phyloP scores from a whole-genome alignment of 1,140 invertebrate genomes.

The Lasaia peninsularis region DNA sequence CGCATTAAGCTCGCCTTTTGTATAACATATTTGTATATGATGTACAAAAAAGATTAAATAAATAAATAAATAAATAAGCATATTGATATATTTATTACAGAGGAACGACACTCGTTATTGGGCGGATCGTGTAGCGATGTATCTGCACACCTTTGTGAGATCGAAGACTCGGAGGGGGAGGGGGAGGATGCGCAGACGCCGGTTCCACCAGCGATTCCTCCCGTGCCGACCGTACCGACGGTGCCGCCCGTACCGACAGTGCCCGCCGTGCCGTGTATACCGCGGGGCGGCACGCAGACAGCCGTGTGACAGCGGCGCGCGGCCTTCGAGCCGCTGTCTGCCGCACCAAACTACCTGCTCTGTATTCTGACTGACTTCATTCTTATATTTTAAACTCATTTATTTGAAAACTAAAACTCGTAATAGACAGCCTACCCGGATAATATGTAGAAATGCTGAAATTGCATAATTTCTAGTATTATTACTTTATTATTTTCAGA shows the following conservation, averaged over 20 bases:
- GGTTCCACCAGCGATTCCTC: neutral
- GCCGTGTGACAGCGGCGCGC: constrained; percentile 66
- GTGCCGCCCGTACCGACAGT: neutral
- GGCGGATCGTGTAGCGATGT: constrained; percentile 89
- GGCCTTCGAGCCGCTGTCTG: constrained; percentile 31
- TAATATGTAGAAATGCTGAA: too few species aligned
- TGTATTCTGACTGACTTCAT: too few species aligned
- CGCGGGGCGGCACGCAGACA: constrained; percentile 45
- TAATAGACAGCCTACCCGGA: too few species aligned
- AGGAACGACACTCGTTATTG: constrained; percentile 87
- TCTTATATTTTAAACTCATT: too few species aligned
- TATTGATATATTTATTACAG: constrained; percentile 44
- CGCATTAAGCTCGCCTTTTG: too few species aligned
- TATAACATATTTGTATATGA: too few species aligned
- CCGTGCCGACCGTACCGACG: constrained; percentile 9
- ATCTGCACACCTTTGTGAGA: constrained; percentile 93
- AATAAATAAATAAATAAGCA: neutral
- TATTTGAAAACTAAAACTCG: too few species aligned
- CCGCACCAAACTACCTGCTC: too few species aligned
- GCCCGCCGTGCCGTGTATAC: constrained; percentile 20
- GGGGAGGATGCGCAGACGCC: constrained; percentile 12
- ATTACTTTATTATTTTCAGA: too few species aligned
- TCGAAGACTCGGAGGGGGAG: constrained; percentile 93
- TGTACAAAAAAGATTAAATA: too few species aligned
- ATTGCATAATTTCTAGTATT: too few species aligned